Evolutionary conservation across 1,140 invertebrate genomes (phyloP).

Genomic region (Chymomyza costata): DNA sequence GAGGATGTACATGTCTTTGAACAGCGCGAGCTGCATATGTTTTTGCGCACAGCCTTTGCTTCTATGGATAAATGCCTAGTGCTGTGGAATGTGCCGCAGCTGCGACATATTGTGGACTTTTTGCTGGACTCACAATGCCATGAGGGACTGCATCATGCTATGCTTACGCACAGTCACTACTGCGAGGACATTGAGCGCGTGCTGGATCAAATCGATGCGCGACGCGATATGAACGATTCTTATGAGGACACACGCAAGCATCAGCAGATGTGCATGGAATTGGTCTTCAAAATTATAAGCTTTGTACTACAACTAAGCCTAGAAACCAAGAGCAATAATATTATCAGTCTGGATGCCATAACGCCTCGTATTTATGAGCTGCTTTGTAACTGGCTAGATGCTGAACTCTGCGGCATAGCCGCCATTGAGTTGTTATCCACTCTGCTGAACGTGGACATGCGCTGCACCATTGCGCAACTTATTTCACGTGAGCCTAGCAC

Average conservation of each 20-base stretch:
- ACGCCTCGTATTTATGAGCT: slow-evolving; percentile 55
- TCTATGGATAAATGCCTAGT: slow-evolving; percentile 75
- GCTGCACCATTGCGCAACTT: slow-evolving; percentile 33
- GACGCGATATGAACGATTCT: slow-evolving; percentile 44
- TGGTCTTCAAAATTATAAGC: slow-evolving; percentile 50
- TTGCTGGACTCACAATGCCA: slow-evolving; percentile 67
- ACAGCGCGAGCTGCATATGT: slow-evolving; percentile 67
- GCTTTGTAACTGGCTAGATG: slow-evolving; percentile 48
- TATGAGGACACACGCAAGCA: slow-evolving; percentile 75
- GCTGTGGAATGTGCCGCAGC: slow-evolving; percentile 75
- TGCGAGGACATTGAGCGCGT: slow-evolving; percentile 61
- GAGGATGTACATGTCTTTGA: slow-evolving; percentile 74
- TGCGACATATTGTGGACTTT: slow-evolving; percentile 78
- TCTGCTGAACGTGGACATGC: slow-evolving; percentile 44
- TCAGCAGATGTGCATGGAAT: slow-evolving; percentile 50
- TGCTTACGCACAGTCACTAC: slow-evolving; percentile 56
- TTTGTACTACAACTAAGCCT: slow-evolving; percentile 47
- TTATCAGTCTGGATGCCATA: slow-evolving; percentile 60
- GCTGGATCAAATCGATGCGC: slow-evolving; percentile 53
- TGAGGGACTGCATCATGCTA: slow-evolving; percentile 49
- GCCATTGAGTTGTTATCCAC: slow-evolving; percentile 48
- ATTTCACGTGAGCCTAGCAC: slow-evolving; percentile 48
- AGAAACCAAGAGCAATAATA: slow-evolving; percentile 23
- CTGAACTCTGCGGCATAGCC: slow-evolving; percentile 54
- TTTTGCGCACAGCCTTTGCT: slow-evolving; percentile 75